A percentile compares a stretch with the other conserved stretches of the same genome.
phyloP scores from a whole-genome alignment of 2,797 vertebrate species.

The Jordanella pulchra region DNA sequence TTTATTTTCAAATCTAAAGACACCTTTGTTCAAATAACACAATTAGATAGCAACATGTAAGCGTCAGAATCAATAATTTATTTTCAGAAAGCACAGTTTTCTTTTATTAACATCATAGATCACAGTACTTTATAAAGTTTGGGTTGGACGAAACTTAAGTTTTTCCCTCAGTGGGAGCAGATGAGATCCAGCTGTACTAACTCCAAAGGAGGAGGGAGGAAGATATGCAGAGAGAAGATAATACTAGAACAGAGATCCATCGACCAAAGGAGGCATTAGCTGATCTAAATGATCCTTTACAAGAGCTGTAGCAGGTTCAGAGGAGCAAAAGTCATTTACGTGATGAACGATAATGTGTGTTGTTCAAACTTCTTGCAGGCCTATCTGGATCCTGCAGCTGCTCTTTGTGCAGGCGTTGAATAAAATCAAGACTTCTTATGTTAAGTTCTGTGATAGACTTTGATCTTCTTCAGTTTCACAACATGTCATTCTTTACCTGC shows the following conservation, averaged over 20 bases:
- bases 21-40: constrained; percentile 7
- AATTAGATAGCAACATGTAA: constrained; percentile 8
- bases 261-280: not conserved
- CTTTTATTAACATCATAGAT: not conserved
- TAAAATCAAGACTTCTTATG: not conserved
- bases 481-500: not conserved
- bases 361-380: not conserved
- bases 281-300: not conserved
- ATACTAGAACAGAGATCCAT: constrained; percentile 2
- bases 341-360: not conserved
- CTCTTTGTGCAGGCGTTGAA: not conserved
- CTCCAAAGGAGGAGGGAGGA: not conserved
- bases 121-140: not conserved
- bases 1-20: constrained; percentile 24
- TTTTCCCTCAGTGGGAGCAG: constrained; percentile 5
- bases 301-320: not conserved
- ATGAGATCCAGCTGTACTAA: constrained; percentile 11
- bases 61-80: not conserved
- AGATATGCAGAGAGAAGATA: not conserved
- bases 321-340: not conserved
- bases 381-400: not conserved
- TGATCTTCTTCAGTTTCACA: not conserved
- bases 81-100: not conserved
- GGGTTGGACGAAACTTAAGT: not conserved
- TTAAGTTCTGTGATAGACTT: not conserved